These are phyloP conservation scores for Eleginops maclovinus DNA, from an alignment of 2,113 vertebrate species.

Conservation along the genomic window DNA sequence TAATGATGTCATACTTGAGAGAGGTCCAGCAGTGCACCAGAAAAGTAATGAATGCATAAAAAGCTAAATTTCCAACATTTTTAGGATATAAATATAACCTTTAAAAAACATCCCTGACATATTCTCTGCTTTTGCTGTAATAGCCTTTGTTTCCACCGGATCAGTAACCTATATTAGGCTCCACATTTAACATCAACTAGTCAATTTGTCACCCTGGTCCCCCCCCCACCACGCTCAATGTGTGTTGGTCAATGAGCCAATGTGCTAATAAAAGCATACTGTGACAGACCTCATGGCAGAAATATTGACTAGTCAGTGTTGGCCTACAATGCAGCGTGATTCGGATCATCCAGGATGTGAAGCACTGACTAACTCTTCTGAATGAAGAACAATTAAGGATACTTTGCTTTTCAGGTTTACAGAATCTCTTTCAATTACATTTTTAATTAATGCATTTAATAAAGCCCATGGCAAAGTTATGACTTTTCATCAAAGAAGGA, in stretches of 20 bases:
- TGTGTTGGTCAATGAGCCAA: constrained; percentile 44
- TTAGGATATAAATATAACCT: background rate
- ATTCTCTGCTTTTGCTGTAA: background rate
- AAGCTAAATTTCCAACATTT: background rate
- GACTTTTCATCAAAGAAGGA: constrained; percentile 23
- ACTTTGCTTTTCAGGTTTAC: background rate
- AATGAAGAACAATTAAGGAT: background rate
- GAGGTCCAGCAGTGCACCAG: background rate
- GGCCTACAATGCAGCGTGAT: constrained; percentile 8
- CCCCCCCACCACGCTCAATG: background rate
- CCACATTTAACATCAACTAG: constrained; percentile 37
- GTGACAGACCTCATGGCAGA: constrained; percentile 18
- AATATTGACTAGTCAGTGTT: constrained; percentile 44
- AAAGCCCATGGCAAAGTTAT: background rate
- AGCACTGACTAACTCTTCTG: background rate
- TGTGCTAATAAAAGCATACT: constrained; percentile 29
- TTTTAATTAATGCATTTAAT: constrained; percentile 16
- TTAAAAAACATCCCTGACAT: background rate
- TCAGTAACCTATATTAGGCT: constrained; percentile 38
- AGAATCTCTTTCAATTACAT: background rate
- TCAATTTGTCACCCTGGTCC: constrained; percentile 30
- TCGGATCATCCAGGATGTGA: background rate
- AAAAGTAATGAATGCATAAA: constrained; percentile 3
- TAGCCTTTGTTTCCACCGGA: constrained; percentile 1
- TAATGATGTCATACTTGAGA: constrained; percentile 11